Base-by-base conservation (phyloP, 2,113 vertebrate species). In the Ranitomeya variabilis region DNA sequence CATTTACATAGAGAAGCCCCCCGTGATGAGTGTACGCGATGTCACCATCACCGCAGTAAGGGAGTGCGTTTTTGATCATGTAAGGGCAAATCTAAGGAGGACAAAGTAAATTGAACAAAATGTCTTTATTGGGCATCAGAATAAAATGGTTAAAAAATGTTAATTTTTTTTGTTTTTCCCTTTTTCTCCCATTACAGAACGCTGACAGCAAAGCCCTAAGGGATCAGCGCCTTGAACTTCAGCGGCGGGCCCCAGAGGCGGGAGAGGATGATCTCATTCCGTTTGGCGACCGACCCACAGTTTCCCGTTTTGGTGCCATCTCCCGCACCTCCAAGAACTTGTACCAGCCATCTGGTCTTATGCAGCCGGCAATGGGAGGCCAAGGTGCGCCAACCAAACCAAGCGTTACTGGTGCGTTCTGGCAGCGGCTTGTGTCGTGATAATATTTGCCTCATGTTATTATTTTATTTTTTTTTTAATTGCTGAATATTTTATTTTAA, bases 191-290 rank as follows among this genome's bases (percentile, higher is more conserved):
- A 37, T 66, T 52, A 6, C 60, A 99, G 98, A 99, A 96, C 4
- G 93, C 96, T 60, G 98, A 99, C n/a, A 95, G 94, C 26, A 99
- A 99, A 93, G 91, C 94, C 90, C 91, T 97, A 91, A 94, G 97
- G 91, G 97, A 99, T 31, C 96, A 96, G 74, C 95, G 96, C 0
- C 87, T 98, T 81, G 98, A 99, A 80, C 95, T 96, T 86, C 97
- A 98, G 89, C 95, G 97, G 9, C 95, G 98, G 91, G 94, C 95
- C 0, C 92, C 97, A 1, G 98, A 99, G 92, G 92, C 96, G 0
- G 97, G 98, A 9, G 98, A 99, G 21, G 98, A 99, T 90, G 98
- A 98, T 88, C 99, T 99, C 91, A 99, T 99, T 86, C 98, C 98
- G 0, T 99, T 99, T 90, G 98, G 98, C 87, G 97, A 99, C 86